Evolutionary conservation across 2,113 vertebrate genomes (phyloP).

Genomic region (Oncorhynchus tshawytscha): DNA sequence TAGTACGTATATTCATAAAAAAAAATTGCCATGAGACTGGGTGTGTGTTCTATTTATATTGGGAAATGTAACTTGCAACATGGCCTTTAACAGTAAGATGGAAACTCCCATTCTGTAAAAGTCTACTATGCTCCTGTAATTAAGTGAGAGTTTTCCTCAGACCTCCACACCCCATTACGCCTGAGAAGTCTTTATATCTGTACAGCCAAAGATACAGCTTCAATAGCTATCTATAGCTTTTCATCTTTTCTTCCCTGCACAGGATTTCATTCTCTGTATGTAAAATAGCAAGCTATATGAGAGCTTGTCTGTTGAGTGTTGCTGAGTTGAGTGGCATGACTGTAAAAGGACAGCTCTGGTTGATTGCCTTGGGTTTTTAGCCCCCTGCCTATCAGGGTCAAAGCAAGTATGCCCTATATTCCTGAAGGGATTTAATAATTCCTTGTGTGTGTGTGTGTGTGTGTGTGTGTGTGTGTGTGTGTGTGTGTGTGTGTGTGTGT

Average conservation of each 20-base stretch:
- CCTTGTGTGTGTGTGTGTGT: no score
- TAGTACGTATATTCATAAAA: no score
- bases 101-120: conserved; percentile 7
- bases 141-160: neutral
- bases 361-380: neutral
- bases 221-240: neutral
- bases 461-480: no score
- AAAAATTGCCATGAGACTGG: no score
- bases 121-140: neutral
- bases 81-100: neutral
- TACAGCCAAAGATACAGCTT: neutral
- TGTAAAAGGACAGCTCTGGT: neutral
- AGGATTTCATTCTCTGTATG: no score
- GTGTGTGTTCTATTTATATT: no score
- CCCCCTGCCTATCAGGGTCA: neutral
- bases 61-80: no score
- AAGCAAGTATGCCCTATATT: conserved; percentile 7
- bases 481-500: no score
- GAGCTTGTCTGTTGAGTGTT: neutral
- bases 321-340: neutral
- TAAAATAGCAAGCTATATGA: neutral
- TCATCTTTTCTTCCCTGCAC: neutral
- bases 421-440: neutral
- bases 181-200: neutral
- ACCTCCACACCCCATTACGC: neutral